phyloP scores from a whole-genome alignment of 2,113 vertebrate genomes.

The Pyrgilauda ruficollis region DNA sequence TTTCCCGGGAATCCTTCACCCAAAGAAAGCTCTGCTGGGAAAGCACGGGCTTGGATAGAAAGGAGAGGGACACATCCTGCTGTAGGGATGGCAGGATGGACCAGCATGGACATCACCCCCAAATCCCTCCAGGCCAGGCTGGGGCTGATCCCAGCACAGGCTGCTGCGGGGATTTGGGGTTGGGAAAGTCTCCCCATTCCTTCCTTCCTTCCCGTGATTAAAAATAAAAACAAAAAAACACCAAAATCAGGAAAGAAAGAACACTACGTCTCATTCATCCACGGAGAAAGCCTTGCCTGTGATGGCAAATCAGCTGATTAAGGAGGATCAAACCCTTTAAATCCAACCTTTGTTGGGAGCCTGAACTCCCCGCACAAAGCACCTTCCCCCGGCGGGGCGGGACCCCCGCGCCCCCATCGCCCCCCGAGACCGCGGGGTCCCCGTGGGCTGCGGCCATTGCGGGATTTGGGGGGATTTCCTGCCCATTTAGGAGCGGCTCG shows the following conservation, averaged over 20 bases:
- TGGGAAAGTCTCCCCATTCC: not conserved
- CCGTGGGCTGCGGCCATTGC: not conserved
- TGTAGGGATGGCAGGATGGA: accelerated
- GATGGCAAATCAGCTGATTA: conserved; percentile 37
- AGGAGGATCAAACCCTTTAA: not conserved
- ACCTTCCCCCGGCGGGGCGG: not conserved
- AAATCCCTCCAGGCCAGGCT: not conserved
- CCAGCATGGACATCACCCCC: not conserved
- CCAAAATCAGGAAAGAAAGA: not conserved
- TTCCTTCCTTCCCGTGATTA: not conserved
- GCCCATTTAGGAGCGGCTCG: not conserved
- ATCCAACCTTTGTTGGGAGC: conserved; percentile 16
- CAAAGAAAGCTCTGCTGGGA: not conserved
- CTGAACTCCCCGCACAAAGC: not conserved
- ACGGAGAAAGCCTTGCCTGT: not conserved
- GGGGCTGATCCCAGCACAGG: not conserved
- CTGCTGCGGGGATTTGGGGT: not conserved
- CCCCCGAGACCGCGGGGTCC: not conserved
- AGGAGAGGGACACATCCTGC: accelerated
- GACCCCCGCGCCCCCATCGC: not conserved
- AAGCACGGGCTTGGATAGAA: not conserved
- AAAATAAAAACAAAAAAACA: not conserved
- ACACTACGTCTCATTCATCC: conserved; percentile 12
- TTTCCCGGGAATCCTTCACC: not conserved
- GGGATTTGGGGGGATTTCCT: not conserved